A percentile compares a stretch with the other conserved stretches of the same genome.
phyloP scores from a whole-genome alignment of 2,888 invertebrate species.

The Chalcosyrphus nemorum region DNA sequence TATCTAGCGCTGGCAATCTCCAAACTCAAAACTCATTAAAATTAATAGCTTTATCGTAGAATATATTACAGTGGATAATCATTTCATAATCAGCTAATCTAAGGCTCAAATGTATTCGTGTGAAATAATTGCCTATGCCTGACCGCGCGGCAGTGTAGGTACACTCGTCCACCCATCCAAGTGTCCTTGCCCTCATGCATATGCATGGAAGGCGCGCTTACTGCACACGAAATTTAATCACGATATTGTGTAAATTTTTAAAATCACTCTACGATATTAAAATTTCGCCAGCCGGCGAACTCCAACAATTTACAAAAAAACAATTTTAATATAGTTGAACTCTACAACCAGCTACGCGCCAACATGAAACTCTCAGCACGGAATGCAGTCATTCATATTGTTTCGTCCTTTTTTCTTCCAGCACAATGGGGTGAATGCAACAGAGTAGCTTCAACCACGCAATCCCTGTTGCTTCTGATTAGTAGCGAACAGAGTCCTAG shows the following conservation, averaged over 20 bases:
- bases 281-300: slow-evolving; percentile 39
- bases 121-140: slow-evolving; percentile 56
- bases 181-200: slow-evolving; percentile 38
- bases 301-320: slow-evolving; percentile 34
- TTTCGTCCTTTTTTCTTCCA: not conserved
- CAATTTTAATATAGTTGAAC: slow-evolving; percentile 51
- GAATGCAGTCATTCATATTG: slow-evolving; percentile 47
- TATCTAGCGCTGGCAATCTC: slow-evolving; percentile 5
- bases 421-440: slow-evolving; percentile 12
- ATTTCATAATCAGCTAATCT: slow-evolving; percentile 69
- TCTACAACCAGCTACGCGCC: not conserved
- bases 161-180: not conserved
- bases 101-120: slow-evolving; percentile 54
- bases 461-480: slow-evolving; percentile 61
- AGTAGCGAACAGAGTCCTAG: slow-evolving; percentile 40
- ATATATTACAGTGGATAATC: slow-evolving; percentile 67
- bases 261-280: slow-evolving; percentile 69
- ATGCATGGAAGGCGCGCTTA: slow-evolving; percentile 43
- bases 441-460: not conserved
- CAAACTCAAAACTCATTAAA: slow-evolving; percentile 62
- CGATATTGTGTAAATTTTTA: slow-evolving; percentile 69
- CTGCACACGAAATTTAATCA: slow-evolving; percentile 66
- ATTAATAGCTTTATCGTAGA: slow-evolving; percentile 61
- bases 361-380: slow-evolving; percentile 32
- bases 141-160: too few species aligned